Evolutionary conservation across 2,797 vertebrate genomes (phyloP).

Genomic region (Catharus ustulatus): DNA sequence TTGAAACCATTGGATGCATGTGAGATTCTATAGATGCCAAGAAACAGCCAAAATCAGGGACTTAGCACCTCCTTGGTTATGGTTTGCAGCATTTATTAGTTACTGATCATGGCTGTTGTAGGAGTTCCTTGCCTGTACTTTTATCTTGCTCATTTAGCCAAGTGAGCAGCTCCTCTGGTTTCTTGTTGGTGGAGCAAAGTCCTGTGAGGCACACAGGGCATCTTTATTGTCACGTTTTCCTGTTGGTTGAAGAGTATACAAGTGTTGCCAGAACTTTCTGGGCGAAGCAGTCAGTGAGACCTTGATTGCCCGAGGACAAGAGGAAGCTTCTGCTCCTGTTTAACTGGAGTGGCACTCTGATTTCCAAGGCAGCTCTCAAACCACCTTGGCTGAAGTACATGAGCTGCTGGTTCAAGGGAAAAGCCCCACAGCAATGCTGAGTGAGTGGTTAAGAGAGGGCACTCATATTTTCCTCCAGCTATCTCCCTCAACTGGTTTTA

Average conservation of each 20-base stretch:
- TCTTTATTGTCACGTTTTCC: neutral
- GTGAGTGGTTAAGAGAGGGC: neutral
- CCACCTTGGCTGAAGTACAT: neutral
- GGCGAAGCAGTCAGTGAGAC: neutral
- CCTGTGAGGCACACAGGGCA: fast-evolving
- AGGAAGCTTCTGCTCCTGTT: neutral
- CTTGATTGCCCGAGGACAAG: neutral
- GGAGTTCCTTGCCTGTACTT: neutral
- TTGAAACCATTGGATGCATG: neutral
- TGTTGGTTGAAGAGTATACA: neutral
- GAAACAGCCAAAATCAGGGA: neutral
- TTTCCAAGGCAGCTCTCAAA: neutral
- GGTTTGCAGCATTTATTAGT: neutral
- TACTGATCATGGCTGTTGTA: neutral
- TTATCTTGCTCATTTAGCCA: neutral
- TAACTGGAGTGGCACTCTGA: neutral
- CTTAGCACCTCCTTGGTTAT: neutral
- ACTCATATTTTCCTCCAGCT: neutral
- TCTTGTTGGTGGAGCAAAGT: neutral
- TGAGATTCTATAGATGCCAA: neutral
- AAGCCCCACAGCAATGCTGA: neutral
- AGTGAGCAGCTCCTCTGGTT: neutral
- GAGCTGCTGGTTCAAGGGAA: neutral
- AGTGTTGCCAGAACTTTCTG: neutral
- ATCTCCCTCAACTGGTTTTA: neutral